Conservation (phyloP, 2,113 vertebrate genomes). For the Petaurus breviceps region DNA sequence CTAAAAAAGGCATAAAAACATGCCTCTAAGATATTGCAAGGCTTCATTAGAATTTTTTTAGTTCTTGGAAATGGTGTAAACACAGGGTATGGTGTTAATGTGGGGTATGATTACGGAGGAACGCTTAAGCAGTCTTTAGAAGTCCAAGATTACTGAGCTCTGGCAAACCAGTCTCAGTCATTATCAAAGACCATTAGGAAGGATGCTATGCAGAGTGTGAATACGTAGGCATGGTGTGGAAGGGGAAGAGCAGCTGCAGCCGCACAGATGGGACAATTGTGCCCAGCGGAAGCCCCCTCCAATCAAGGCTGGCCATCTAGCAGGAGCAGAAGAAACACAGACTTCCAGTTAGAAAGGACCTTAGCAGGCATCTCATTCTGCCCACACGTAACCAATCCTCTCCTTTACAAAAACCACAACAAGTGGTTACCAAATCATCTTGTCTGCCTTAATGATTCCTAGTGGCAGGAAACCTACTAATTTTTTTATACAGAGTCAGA, state of each 20-base stretch:
- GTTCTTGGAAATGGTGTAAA: constrained; percentile 6
- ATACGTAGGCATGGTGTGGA: neutral
- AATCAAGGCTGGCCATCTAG: neutral
- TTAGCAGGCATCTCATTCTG: neutral
- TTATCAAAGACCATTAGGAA: neutral
- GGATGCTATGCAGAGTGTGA: neutral
- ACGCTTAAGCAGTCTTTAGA: constrained; percentile 27
- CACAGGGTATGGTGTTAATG: neutral
- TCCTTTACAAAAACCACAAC: neutral
- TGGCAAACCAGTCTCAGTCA: neutral
- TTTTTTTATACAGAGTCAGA: neutral
- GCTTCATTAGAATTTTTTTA: constrained; percentile 6
- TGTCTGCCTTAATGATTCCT: neutral
- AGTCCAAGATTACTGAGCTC: constrained; percentile 34
- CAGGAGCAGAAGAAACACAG: neutral
- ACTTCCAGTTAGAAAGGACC: neutral
- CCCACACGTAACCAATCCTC: neutral
- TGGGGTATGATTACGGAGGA: constrained; percentile 11
- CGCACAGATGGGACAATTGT: neutral
- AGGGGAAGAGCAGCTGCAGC: neutral
- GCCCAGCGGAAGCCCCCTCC: neutral
- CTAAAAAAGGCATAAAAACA: neutral
- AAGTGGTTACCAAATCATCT: neutral
- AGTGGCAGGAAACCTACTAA: neutral
- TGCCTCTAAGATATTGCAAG: neutral